phyloP scores from a whole-genome alignment of 1,140 invertebrate genomes.

The Cotesia chilonis region DNA sequence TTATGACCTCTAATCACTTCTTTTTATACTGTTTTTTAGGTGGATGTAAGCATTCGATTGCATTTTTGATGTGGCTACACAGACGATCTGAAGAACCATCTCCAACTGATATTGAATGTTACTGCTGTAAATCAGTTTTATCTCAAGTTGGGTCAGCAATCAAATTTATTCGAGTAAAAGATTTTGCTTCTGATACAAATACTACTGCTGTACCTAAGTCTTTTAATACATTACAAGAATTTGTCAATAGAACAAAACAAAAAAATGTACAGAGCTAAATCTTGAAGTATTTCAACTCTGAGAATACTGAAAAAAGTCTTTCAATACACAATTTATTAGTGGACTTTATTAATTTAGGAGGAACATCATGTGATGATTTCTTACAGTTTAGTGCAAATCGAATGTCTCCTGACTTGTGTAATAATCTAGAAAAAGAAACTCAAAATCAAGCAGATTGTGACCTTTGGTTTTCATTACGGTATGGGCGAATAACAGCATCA shows the following conservation, averaged over 20 bases:
- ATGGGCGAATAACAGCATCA: not conserved
- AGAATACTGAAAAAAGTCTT: too few species aligned
- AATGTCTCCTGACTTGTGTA: not conserved
- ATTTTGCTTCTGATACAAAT: constrained; percentile 8
- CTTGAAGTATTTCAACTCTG: too few species aligned
- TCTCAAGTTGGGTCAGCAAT: constrained; percentile 33
- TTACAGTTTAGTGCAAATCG: not conserved
- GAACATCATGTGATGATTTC: too few species aligned
- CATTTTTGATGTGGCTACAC: constrained; percentile 58
- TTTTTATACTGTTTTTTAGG: constrained; percentile 32
- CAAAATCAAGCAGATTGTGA: not conserved
- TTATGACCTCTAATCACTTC: too few species aligned
- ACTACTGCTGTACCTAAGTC: not conserved
- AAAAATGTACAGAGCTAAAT: too few species aligned
- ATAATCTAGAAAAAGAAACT: not conserved
- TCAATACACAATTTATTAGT: too few species aligned
- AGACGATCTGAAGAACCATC: constrained; percentile 52
- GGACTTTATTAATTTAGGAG: too few species aligned
- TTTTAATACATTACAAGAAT: not conserved
- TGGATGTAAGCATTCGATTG: constrained; percentile 54
- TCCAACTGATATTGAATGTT: constrained; percentile 49
- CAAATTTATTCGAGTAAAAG: constrained; percentile 33
- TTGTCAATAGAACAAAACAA: not conserved
- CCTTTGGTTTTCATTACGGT: not conserved
- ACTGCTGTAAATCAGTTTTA: constrained; percentile 51